Percentiles rank a stretch among this genome's conserved stretches.
Evolutionary conservation across 2,888 invertebrate species (phyloP).

Genomic region (Smittia sp.): DNA sequence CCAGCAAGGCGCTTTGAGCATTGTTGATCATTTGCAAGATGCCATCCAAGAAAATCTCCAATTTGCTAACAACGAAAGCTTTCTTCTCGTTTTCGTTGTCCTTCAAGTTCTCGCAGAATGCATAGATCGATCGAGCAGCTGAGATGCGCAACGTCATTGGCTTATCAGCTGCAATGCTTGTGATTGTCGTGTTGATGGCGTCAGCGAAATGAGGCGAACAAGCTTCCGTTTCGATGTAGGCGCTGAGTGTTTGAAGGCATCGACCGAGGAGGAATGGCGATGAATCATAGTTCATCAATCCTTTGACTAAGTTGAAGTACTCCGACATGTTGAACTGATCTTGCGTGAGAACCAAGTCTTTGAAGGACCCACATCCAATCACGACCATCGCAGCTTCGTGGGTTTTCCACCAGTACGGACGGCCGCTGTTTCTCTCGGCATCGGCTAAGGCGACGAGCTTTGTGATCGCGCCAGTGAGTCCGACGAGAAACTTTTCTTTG

Average conservation of each 20-base stretch:
- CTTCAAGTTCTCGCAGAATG: slow-evolving; percentile 55
- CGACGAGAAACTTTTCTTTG: slow-evolving; percentile 56
- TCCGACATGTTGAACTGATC: slow-evolving; percentile 52
- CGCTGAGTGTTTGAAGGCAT: slow-evolving; percentile 52
- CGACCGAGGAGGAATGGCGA: slow-evolving; percentile 51
- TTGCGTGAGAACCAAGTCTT: slow-evolving; percentile 51
- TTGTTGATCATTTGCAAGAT: slow-evolving; percentile 55
- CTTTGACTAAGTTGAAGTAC: slow-evolving; percentile 51
- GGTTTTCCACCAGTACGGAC: slow-evolving; percentile 64
- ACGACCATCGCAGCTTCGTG: slow-evolving; percentile 65
- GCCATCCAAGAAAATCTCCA: slow-evolving; percentile 57
- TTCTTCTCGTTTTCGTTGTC: slow-evolving; percentile 52
- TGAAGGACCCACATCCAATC: slow-evolving; percentile 55
- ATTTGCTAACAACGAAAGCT: slow-evolving; percentile 52
- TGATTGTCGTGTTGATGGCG: slow-evolving; percentile 49
- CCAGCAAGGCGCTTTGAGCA: slow-evolving; percentile 56
- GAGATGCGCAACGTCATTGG: slow-evolving; percentile 50
- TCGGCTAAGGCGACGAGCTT: slow-evolving; percentile 62
- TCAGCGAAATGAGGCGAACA: slow-evolving; percentile 11
- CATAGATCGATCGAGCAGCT: slow-evolving; percentile 50
- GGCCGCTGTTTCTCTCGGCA: slow-evolving; percentile 54
- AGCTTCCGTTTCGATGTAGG: slow-evolving; percentile 50
- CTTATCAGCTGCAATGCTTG: slow-evolving; percentile 50
- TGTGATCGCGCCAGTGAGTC: slow-evolving; percentile 59
- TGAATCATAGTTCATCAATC: slow-evolving; percentile 49